Evolutionary conservation across 1,140 invertebrate genomes (phyloP), one percentile per base, ranked within the genome.

Genomic region (Panonychus citri): DNA sequence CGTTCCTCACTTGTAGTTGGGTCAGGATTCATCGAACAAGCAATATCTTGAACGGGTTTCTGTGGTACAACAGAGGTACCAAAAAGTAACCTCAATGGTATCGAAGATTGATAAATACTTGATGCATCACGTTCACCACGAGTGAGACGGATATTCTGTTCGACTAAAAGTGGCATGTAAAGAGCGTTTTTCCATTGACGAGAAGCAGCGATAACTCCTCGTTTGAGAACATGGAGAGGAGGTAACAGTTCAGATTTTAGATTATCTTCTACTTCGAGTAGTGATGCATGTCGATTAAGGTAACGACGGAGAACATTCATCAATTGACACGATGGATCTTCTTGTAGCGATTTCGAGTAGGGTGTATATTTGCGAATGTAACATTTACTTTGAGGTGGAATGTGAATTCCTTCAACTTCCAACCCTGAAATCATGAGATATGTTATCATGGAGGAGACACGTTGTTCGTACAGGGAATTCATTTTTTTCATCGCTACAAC

Each of bases 141-240:
- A 34, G 13, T 53, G 15, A 37, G n/a, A 5, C 27, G 25, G 21
- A 53, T 53, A 26, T 53, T 53, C 21, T 53, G 52, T 37, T 53
- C 52, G 7, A 53, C 52, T 17, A 53, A 25, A 7, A 90, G 73
- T 1, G 90, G 90, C 61, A 90, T 93, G 66, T 94, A 93, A 2
- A 96, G 70, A 3, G 88, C 83, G 68, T 90, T 93, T 70, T 95
- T 95, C 90, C 90, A 96, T 66, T 95, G 88, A 3, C 89, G 76
- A 64, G 85, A 90, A 21, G 95, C 67, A 48, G 88, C 85, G 66
- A 90, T 81, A 21, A 91, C 79, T n/a, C 85, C 86, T 37, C 86
- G 69, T 62, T 87, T 75, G n/a, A 95, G 71, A 1, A 83, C 91
- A 55, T 83, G 86, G 7, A 91, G 70, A 53, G 83, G 80, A 13